Evolutionary conservation across 2,113 vertebrate species (phyloP), one percentile per base, ranked within the genome.

Genomic region (Barnardius zonarius): DNA sequence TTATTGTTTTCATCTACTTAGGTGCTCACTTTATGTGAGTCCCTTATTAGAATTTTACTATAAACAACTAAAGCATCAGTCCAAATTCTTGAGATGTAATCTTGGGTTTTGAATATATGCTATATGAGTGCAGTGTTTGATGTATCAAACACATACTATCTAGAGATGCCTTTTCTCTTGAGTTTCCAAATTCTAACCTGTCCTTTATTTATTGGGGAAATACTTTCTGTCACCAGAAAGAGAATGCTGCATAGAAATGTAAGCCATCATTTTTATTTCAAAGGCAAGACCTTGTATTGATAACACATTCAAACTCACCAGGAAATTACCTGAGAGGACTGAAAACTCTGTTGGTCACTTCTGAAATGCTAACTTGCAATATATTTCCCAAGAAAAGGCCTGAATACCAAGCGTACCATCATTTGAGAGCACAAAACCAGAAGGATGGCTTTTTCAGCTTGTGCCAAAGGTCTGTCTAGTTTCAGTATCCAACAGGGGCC

Each of bases 1-100:
- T 91, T 80, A 95, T 78, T 81, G 54, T 52, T 95, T 84, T 64
- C 62, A 83, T 91, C 44, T 69, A 35, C 31, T 39, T 59, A 22
- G 0, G 11, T 77, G 16, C 8, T 11, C 25, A 28, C 35, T 94
- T 89, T 77, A 66, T 74, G 49, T 16, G 41, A 91, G 19, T 48
- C 10, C 11, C 28, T 46, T 90, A 93, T 77, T 85, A 91, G 95
- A 91, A 87, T 95, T 86, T 85, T 92, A 69, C 54, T 31, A 7
- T n/a, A 85, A 76, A 54, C 4, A 55, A 24, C 31, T 68, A 73
- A 87, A 73, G 2, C 30, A 54, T 77, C 44, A 41, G 27, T 52
- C 15, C 37, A 88, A 52, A 62, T 49, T 88, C 37, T n/a, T 74
- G 19, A 80, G 63, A 59, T n/a, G 23, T 54, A 28, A 24, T 30